Conservation (phyloP, 2,797 vertebrate species). For the Acipenser ruthenus region DNA sequence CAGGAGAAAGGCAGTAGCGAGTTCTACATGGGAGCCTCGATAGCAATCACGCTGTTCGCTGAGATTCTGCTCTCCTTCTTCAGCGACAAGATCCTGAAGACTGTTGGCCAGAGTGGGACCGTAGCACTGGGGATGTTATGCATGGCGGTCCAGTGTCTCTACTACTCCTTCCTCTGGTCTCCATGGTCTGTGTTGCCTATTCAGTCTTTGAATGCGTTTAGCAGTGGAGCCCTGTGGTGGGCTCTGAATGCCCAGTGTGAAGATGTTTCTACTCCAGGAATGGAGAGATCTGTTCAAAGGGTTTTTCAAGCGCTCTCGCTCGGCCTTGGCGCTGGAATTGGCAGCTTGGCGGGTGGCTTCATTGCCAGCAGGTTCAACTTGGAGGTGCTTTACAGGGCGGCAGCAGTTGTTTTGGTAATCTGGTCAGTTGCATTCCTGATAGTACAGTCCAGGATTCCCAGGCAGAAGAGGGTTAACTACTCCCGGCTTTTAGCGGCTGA, state of each 20-base stretch:
- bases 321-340: constrained; percentile 55
- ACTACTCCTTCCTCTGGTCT: constrained; percentile 74
- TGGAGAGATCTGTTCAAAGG: constrained; percentile 56
- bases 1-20: constrained; percentile 64
- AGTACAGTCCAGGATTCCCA: constrained; percentile 64
- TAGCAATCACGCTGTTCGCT: constrained; percentile 55
- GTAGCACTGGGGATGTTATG: constrained; percentile 43
- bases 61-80: constrained; percentile 52
- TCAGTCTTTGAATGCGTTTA: constrained; percentile 63
- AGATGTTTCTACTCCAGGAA: constrained; percentile 58
- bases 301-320: constrained; percentile 52
- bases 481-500: constrained; percentile 70
- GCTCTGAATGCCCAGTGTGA: constrained; percentile 48
- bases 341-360: constrained; percentile 67
- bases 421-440: constrained; percentile 63
- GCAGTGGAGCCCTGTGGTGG: constrained; percentile 69
- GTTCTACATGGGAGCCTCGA: constrained; percentile 67
- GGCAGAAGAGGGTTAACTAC: constrained; percentile 73
- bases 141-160: constrained; percentile 64
- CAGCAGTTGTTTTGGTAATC: constrained; percentile 40
- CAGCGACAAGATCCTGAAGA: constrained; percentile 39
- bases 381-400: constrained; percentile 52
- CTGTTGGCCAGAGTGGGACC: constrained; percentile 43
- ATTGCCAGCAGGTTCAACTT: constrained; percentile 51
- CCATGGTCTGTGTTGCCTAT: constrained; percentile 64